These are phyloP conservation scores for Leucosticte australis DNA, from an alignment of 2,113 vertebrate genomes.

Conservation along the genomic window DNA sequence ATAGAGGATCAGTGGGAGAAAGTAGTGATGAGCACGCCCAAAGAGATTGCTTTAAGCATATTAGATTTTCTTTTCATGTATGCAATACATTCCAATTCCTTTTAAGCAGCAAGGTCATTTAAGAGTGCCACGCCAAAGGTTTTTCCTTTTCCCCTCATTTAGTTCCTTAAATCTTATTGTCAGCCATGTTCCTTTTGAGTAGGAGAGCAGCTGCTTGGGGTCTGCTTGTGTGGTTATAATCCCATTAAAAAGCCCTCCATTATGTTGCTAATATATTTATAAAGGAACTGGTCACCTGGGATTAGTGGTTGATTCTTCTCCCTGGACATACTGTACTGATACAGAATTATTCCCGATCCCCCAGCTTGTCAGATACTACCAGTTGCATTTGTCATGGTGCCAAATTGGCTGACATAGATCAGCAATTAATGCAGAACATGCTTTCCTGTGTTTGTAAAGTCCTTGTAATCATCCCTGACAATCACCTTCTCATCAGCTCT, in stretches of 20 bases:
- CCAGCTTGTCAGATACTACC: slow-evolving; percentile 57
- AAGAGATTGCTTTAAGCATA: slow-evolving; percentile 66
- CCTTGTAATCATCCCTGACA: slow-evolving; percentile 64
- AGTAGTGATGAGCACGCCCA: slow-evolving; percentile 45
- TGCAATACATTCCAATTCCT: slow-evolving; percentile 64
- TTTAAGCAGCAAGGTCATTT: slow-evolving; percentile 68
- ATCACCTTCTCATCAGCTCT: slow-evolving; percentile 69
- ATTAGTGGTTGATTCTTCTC: slow-evolving; percentile 66
- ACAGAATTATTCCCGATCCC: slow-evolving; percentile 34
- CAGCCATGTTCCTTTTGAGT: slow-evolving; percentile 70
- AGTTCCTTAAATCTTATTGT: slow-evolving; percentile 77
- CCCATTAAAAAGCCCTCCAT: slow-evolving; percentile 75
- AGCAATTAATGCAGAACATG: slow-evolving; percentile 72
- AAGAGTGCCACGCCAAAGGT: slow-evolving; percentile 68
- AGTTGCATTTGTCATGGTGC: slow-evolving; percentile 68
- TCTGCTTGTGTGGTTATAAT: slow-evolving; percentile 77
- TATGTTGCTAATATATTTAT: slow-evolving; percentile 82
- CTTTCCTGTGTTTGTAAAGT: slow-evolving; percentile 69
- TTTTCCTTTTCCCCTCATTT: slow-evolving; percentile 70
- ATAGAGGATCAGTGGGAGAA: background rate
- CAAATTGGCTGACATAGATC: slow-evolving; percentile 70
- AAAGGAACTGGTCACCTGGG: slow-evolving; percentile 77
- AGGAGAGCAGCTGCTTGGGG: slow-evolving; percentile 74
- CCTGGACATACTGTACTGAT: slow-evolving; percentile 62
- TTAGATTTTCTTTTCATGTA: slow-evolving; percentile 67